Percentiles rank a stretch among this genome's conserved stretches.
These are phyloP conservation scores for Pseudococcus jackbeardsleyi DNA, from an alignment of 2,888 invertebrate genomes.

Conservation along the genomic window DNA sequence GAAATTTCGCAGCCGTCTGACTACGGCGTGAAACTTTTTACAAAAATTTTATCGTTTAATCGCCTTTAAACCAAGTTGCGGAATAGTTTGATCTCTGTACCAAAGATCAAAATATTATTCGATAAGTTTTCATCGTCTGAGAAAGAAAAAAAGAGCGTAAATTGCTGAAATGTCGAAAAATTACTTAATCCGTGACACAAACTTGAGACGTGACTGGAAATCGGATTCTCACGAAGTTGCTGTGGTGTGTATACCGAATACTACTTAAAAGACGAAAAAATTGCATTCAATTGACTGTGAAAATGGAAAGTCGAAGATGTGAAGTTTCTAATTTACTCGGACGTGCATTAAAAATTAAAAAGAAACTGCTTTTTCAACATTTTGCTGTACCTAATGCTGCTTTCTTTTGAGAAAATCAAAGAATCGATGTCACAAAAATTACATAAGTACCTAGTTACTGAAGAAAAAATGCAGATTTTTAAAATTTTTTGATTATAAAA, in stretches of 20 bases:
- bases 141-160: not conserved
- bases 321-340: slow-evolving; percentile 16
- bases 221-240: not conserved
- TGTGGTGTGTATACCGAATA: not conserved
- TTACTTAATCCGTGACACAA: not conserved
- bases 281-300: slow-evolving; percentile 15
- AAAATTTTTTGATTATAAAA: no score
- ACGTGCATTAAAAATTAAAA: slow-evolving; percentile 17
- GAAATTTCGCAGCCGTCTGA: not conserved
- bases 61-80: not conserved
- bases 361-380: not conserved
- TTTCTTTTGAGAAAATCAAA: no score
- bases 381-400: no score
- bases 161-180: slow-evolving; percentile 28
- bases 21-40: not conserved
- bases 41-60: not conserved
- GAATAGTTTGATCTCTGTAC: not conserved
- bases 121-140: not conserved
- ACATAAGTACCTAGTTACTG: no score
- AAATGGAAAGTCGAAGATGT: slow-evolving; percentile 9
- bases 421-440: no score
- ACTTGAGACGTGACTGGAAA: slow-evolving; percentile 16
- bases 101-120: not conserved
- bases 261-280: not conserved
- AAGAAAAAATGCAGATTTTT: no score